phyloP scores from a whole-genome alignment of 1,140 invertebrate species.

The Diploscapter pachys region DNA sequence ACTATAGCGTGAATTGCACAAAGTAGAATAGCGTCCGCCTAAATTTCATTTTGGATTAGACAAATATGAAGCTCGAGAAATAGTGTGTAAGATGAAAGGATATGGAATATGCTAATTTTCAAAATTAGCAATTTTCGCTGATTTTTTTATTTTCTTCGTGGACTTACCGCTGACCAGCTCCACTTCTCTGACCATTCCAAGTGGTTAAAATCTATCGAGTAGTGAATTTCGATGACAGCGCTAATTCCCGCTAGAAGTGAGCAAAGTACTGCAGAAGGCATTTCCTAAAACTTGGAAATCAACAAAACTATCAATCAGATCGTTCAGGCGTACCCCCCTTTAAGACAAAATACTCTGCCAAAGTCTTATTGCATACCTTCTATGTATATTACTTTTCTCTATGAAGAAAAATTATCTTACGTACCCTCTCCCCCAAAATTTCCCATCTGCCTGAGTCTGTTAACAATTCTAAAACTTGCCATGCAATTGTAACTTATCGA shows the following conservation, averaged over 20 bases:
- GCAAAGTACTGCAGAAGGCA: conserved; percentile 30
- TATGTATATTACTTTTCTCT: too few relatives aligned
- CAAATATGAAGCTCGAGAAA: background rate
- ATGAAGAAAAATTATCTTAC: too few relatives aligned
- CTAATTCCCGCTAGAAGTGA: conserved; percentile 31
- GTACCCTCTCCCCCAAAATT: too few relatives aligned
- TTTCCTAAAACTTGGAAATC: conserved; percentile 11
- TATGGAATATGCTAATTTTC: background rate
- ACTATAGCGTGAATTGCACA: conserved; percentile 20
- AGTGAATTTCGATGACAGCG: conserved; percentile 34
- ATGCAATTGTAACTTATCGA: too few relatives aligned
- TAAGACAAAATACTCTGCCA: too few relatives aligned
- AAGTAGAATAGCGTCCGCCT: conserved; percentile 1
- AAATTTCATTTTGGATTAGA: background rate
- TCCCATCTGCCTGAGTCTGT: too few relatives aligned
- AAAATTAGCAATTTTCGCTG: background rate
- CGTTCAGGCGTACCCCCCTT: too few relatives aligned
- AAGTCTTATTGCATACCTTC: too few relatives aligned
- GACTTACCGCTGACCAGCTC: conserved; percentile 19
- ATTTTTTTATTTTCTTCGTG: too few relatives aligned
- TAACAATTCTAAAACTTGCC: too few relatives aligned
- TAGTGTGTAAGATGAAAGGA: background rate
- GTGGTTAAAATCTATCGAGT: conserved; percentile 34
- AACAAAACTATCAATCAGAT: too few relatives aligned
- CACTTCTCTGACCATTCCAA: conserved; percentile 30